Evolutionary conservation across 2,113 vertebrate species (phyloP).

Genomic region (Takifugu flavidus): DNA sequence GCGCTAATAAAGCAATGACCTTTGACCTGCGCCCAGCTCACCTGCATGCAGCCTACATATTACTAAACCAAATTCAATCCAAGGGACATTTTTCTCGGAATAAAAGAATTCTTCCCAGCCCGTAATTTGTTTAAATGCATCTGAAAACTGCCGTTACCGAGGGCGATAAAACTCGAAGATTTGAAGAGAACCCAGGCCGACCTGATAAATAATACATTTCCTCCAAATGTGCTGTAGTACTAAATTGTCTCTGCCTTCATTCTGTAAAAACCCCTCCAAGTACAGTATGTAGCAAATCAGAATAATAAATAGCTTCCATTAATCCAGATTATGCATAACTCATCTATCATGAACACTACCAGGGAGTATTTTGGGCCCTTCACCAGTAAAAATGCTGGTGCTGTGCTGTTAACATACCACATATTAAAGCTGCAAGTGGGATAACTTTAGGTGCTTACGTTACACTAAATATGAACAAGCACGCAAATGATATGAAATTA

Average conservation of each 20-base stretch:
- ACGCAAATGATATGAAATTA: no score
- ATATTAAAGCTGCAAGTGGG: no score
- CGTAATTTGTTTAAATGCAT: constrained; percentile 34
- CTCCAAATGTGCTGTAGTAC: constrained; percentile 39
- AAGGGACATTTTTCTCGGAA: constrained; percentile 9
- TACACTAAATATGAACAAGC: no score
- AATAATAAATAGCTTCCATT: constrained; percentile 43
- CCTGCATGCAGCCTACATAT: neutral
- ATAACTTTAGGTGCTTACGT: no score
- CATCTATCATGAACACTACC: constrained; percentile 18
- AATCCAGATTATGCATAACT: constrained; percentile 50
- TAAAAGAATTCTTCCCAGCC: constrained; percentile 9
- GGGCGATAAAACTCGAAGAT: constrained; percentile 23
- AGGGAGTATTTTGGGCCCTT: neutral
- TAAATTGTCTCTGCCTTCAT: constrained; percentile 35
- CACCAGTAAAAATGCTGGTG: no score
- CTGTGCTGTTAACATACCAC: no score
- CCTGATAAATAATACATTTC: constrained; percentile 47
- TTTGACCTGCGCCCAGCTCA: constrained; percentile 17
- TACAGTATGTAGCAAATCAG: constrained; percentile 11
- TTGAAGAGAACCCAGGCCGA: constrained; percentile 21
- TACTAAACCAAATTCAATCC: constrained; percentile 13
- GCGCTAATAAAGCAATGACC: constrained; percentile 32
- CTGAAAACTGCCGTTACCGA: constrained; percentile 14
- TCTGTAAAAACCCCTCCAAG: constrained; percentile 19